Percentiles rank a stretch among this genome's conserved stretches.
These are phyloP conservation scores for Molossus alvarezi DNA, from an alignment of 2,797 vertebrate genomes.

Conservation along the genomic window DNA sequence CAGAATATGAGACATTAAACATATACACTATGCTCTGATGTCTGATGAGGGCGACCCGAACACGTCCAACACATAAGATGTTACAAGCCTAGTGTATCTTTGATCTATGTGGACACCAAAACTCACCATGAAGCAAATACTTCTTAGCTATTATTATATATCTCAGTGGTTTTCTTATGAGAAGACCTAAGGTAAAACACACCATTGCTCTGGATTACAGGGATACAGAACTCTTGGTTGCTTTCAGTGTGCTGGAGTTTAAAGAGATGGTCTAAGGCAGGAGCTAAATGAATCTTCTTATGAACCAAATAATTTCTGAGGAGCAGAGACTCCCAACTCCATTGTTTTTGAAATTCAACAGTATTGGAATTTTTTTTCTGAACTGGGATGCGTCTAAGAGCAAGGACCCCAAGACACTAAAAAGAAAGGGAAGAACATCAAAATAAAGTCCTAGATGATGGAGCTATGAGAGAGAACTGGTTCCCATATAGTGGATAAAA, in stretches of 20 bases:
- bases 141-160: neutral
- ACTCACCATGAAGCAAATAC: neutral
- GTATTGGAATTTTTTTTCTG: neutral
- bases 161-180: neutral
- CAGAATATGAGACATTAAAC: conserved; percentile 9
- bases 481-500: neutral
- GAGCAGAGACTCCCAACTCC: neutral
- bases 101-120: neutral
- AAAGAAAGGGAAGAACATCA: neutral
- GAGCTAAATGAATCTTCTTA: neutral
- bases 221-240: neutral
- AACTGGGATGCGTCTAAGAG: neutral
- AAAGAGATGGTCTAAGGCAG: neutral
- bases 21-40: neutral
- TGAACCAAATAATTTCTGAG: neutral
- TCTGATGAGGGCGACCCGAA: neutral
- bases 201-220: neutral
- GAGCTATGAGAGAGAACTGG: neutral
- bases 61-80: neutral
- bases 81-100: neutral
- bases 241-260: neutral
- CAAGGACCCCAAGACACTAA: neutral
- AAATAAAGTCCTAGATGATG: neutral
- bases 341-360: conserved; percentile 22
- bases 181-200: neutral